Conservation (phyloP, 2,113 vertebrate genomes). For the Barbus barbus region DNA sequence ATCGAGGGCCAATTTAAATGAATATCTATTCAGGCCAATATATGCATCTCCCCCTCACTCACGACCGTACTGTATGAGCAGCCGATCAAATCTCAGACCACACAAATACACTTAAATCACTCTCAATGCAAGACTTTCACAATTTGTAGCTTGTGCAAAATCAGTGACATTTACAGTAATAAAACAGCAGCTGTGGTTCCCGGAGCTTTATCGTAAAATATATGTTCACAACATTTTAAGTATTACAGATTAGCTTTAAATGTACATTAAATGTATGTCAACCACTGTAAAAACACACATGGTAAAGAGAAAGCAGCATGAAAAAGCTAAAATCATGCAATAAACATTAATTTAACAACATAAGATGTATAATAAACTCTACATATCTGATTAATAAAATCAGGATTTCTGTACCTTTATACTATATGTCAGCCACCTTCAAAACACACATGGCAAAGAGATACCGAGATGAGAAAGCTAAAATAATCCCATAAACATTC, state of each 20-base stretch:
- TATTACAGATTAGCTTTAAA: not conserved
- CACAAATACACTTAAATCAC: constrained; percentile 20
- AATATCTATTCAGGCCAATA: constrained; percentile 20
- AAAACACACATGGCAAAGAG: too few relatives aligned
- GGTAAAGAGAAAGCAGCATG: too few relatives aligned
- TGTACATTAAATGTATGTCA: too few relatives aligned
- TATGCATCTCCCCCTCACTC: not conserved
- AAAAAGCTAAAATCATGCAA: too few relatives aligned
- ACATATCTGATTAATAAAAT: too few relatives aligned
- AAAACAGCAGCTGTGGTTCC: not conserved
- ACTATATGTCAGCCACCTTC: too few relatives aligned
- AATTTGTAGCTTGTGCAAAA: not conserved
- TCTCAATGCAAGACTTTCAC: not conserved
- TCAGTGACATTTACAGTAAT: not conserved
- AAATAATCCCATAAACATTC: too few relatives aligned
- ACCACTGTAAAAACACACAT: too few relatives aligned
- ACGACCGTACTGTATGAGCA: not conserved
- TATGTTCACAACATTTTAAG: not conserved
- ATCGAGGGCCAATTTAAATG: constrained; percentile 23
- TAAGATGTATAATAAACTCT: too few relatives aligned
- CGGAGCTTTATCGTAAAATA: not conserved
- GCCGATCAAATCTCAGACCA: constrained; percentile 26
- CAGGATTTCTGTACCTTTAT: too few relatives aligned
- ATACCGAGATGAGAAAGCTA: too few relatives aligned
- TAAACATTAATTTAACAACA: too few relatives aligned